Base-by-base conservation (phyloP, 1,140 invertebrate species). In the Diabrotica virgifera region DNA sequence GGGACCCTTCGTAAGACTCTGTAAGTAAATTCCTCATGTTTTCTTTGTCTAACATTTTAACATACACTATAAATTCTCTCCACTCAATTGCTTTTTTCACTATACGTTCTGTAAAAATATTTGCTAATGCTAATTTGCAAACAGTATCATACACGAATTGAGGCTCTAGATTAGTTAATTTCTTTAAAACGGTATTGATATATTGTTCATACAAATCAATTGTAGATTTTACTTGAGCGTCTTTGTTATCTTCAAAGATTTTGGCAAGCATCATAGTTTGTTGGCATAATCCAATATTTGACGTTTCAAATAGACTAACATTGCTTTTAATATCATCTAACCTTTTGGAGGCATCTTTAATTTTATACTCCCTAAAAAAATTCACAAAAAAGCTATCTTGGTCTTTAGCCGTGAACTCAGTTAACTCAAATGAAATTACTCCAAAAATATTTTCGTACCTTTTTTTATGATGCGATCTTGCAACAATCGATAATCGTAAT, bases 251-350 rank as follows among this genome's bases (percentile, higher is more conserved):
- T 12, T 59, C 12, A 13, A 59, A 59, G 10, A 59, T 10, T 40
- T n/a, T 38, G 6, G 36, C 38, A 7, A 59, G 36, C 57, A 59
- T 59, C 57, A 59, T 59, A 6, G 57, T 59, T 40, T 59, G 57
- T 37, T 59, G 57, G 11, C 57, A 59, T 12, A 12, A 40, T 35
- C 57, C 57, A 40, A 59, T 40, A 37, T 40, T 40, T 4, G 57
- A 59, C 38, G 38, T 46, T 59, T 38, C 0, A 8, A 59, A 24
- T 13, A 7, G 13, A 4, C 38, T 50, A 3, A 36, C 46, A 13
- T 13, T 37, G n/a, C 9, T 40, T 0, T 59, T 9, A 7, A 59
- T n/a, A 12, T 37, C 11, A 24, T 24, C 4, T 24, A 24, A 2
- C 4, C 24, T 24, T 24, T 24, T 24, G 24, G 24, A 24, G 11